Conservation (phyloP, 2,888 invertebrate species). For the Athrips mouffetella region DNA sequence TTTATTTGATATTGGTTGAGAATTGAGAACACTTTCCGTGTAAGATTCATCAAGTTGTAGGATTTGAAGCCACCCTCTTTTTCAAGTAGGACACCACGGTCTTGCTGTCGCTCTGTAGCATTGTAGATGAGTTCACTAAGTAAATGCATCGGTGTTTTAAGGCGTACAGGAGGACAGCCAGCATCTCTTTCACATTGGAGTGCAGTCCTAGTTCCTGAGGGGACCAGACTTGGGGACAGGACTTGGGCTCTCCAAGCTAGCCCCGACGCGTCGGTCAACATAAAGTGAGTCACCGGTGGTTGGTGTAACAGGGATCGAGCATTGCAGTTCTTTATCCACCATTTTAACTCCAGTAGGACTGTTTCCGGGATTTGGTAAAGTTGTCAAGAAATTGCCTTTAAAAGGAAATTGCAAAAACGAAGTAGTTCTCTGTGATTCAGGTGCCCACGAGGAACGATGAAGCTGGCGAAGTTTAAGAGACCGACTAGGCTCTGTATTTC, state of each 20-base stretch:
- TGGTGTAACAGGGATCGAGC: constrained; percentile 14
- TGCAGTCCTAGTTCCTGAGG: constrained; percentile 9
- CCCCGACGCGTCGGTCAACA: constrained; percentile 26
- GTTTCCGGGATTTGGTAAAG: not conserved
- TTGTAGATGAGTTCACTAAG: constrained; percentile 9
- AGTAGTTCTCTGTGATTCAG: constrained; percentile 12
- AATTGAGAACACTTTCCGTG: constrained; percentile 8
- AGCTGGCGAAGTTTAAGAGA: constrained; percentile 23
- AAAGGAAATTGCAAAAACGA: not conserved
- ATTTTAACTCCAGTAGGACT: constrained; percentile 3
- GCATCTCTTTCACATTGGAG: constrained; percentile 12
- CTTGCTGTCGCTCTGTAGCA: constrained; percentile 20
- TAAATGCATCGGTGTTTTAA: constrained; percentile 7
- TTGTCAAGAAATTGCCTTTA: not conserved
- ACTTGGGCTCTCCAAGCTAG: constrained; percentile 21
- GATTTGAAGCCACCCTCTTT: constrained; percentile 22
- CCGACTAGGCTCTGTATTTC: constrained; percentile 21
- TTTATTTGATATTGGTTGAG: constrained; percentile 11
- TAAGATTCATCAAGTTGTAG: constrained; percentile 13
- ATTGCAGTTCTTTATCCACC: constrained; percentile 17
- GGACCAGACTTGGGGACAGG: constrained; percentile 17
- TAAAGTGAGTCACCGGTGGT: constrained; percentile 15
- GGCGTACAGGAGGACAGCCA: constrained; percentile 7
- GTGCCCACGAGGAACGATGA: constrained; percentile 21
- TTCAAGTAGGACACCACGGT: constrained; percentile 18